Percentiles rank a stretch among this genome's conserved stretches.
These are phyloP conservation scores for Arizona elegans DNA, from an alignment of 2,113 vertebrate species.

Conservation along the genomic window DNA sequence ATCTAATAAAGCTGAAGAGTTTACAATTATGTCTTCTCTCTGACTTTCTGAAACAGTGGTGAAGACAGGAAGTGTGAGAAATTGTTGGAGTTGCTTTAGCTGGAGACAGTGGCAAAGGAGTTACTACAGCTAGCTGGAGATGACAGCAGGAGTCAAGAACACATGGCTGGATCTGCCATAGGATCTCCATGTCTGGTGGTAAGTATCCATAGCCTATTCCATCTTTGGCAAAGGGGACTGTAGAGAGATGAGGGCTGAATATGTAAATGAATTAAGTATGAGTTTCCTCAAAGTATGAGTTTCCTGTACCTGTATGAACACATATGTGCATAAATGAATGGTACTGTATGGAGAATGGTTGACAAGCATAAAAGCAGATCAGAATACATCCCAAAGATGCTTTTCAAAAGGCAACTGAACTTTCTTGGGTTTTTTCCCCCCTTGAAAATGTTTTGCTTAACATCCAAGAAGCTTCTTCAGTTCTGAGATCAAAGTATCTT, in stretches of 20 bases:
- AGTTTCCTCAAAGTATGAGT: neutral
- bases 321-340: neutral
- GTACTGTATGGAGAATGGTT: neutral
- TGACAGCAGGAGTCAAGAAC: slow-evolving; percentile 52
- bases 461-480: neutral
- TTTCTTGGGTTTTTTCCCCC: neutral
- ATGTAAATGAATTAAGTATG: neutral
- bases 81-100: slow-evolving; percentile 2
- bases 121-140: slow-evolving; percentile 25
- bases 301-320: neutral
- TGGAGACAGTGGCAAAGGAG: neutral
- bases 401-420: neutral
- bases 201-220: neutral
- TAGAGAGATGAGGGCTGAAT: neutral
- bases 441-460: neutral
- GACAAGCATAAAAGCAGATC: neutral
- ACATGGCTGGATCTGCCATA: slow-evolving; percentile 36
- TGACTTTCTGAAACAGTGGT: neutral
- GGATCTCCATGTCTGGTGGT: slow-evolving; percentile 15
- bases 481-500: neutral
- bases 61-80: neutral
- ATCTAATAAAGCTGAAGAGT: neutral
- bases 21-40: neutral
- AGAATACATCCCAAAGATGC: neutral
- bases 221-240: neutral